These are phyloP conservation scores for Abrostola tripartita DNA, from an alignment of 2,888 invertebrate species.

Conservation along the genomic window DNA sequence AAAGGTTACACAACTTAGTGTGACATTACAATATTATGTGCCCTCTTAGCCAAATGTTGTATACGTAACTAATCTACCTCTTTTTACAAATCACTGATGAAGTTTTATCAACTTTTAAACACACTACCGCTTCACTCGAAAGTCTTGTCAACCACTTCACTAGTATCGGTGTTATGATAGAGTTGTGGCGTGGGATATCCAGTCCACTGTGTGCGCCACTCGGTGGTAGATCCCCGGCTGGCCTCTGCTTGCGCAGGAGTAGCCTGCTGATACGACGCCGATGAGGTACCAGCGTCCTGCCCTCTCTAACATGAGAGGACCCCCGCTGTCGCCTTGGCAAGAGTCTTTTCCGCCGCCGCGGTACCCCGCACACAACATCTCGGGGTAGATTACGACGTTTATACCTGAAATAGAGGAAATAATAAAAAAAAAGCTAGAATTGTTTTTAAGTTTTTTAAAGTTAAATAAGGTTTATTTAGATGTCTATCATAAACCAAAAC, in stretches of 20 bases:
- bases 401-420: conserved; percentile 90
- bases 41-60: no score
- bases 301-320: conserved; percentile 96
- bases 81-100: not conserved
- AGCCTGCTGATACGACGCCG: conserved; percentile 97
- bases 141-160: conserved; percentile 27
- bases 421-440: no score
- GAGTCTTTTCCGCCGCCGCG: conserved; percentile 95
- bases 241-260: conserved; percentile 97
- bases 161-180: conserved; percentile 70
- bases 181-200: conserved; percentile 92
- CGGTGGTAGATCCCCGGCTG: conserved; percentile 98
- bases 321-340: conserved; percentile 94
- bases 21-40: no score
- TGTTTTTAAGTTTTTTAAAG: no score
- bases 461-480: no score
- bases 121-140: conserved; percentile 35
- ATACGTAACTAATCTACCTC: no score
- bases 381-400: conserved; percentile 96
- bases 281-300: conserved; percentile 96
- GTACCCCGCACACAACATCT: conserved; percentile 98
- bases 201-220: conserved; percentile 97
- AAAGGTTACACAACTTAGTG: no score
- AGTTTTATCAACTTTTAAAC: conserved; percentile 38
- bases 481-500: no score